These are phyloP conservation scores for Orestias chungarensis DNA, from an alignment of 2,797 vertebrate species.

Conservation along the genomic window DNA sequence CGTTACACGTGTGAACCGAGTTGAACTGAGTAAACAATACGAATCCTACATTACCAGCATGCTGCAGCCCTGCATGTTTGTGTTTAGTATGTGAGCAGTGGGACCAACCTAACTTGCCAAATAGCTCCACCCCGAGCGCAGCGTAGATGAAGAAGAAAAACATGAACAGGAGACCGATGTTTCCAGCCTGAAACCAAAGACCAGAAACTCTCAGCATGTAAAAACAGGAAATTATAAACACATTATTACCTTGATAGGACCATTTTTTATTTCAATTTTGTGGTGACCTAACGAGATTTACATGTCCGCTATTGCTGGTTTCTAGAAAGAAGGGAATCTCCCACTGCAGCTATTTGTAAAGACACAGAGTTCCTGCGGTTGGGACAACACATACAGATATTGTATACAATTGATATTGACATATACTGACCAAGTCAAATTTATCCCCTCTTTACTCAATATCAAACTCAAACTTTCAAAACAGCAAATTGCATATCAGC, in stretches of 20 bases:
- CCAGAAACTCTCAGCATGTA: not conserved
- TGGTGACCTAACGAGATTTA: not conserved
- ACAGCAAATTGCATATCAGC: no score
- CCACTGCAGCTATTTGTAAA: no score
- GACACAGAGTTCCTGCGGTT: no score
- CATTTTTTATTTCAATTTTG: not conserved
- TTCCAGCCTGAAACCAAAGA: slow-evolving; percentile 1
- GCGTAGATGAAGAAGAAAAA: slow-evolving; percentile 4
- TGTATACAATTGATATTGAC: no score
- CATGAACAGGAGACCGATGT: not conserved
- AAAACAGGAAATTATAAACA: not conserved
- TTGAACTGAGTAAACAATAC: no score
- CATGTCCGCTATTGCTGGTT: not conserved
- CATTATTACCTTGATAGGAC: not conserved
- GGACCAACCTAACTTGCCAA: not conserved
- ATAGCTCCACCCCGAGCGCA: not conserved
- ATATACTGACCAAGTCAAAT: not conserved
- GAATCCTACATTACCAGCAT: not conserved
- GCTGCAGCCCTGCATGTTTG: not conserved
- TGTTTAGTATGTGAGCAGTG: not conserved
- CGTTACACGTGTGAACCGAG: not conserved
- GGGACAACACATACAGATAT: no score
- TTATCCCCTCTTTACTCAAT: not conserved
- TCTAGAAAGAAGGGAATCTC: not conserved
- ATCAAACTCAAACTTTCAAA: not conserved